Conservation (phyloP, 2,797 vertebrate species). For the Bothrops alternatus region DNA sequence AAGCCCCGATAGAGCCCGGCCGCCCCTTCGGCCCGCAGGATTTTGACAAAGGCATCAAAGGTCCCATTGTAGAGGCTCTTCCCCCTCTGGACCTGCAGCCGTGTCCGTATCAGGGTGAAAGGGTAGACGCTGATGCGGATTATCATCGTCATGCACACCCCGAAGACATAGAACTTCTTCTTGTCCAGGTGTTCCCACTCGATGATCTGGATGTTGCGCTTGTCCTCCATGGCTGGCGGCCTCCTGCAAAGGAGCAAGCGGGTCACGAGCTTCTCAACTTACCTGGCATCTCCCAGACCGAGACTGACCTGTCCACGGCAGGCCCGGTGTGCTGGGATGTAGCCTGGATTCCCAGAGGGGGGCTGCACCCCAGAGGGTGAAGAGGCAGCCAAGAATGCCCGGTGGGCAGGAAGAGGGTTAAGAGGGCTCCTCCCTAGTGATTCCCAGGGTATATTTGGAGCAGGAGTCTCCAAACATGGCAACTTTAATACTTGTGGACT, state of each 20-base stretch:
- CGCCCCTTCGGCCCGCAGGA: conserved; percentile 82
- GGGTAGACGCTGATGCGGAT: conserved; percentile 95
- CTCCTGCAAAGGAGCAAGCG: not conserved
- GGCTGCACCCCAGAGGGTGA: not conserved
- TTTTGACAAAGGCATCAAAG: conserved; percentile 91
- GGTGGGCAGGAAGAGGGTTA: not conserved
- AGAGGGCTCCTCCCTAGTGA: not conserved
- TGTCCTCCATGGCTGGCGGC: conserved; percentile 72
- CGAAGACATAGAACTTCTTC: conserved; percentile 93
- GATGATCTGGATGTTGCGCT: conserved; percentile 95
- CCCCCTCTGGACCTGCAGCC: conserved; percentile 92
- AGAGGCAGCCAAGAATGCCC: not conserved
- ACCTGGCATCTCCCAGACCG: not conserved
- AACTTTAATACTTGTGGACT: not conserved
- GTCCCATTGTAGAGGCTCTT: conserved; percentile 90
- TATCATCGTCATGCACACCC: conserved; percentile 94
- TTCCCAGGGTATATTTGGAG: not conserved
- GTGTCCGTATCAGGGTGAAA: conserved; percentile 92
- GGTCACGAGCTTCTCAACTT: not conserved
- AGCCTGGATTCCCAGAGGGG: not conserved
- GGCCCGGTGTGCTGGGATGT: not conserved
- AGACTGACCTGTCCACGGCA: not conserved
- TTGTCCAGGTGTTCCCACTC: conserved; percentile 99
- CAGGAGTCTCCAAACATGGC: not conserved
- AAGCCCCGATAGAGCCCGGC: conserved; percentile 91